These are phyloP conservation scores for Microctenopoma stevenorrisi DNA, from an alignment of 2,797 vertebrate genomes.

Conservation along the genomic window DNA sequence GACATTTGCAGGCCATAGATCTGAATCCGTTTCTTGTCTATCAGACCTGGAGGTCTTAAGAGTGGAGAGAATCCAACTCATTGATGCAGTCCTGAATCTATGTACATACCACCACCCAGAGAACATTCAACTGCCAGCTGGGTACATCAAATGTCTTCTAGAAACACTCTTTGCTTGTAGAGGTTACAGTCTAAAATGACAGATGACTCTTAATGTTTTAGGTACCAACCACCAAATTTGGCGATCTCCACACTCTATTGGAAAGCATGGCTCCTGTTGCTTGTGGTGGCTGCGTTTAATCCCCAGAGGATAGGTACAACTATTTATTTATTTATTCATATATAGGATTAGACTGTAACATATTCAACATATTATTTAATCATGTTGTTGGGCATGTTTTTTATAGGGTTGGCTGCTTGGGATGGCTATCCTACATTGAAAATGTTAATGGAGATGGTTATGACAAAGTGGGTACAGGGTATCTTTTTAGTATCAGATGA, in stretches of 20 bases:
- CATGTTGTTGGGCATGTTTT: background rate
- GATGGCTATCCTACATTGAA: slow-evolving; percentile 97
- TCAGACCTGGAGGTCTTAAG: slow-evolving; percentile 94
- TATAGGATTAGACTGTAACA: background rate
- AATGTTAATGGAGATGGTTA: slow-evolving; percentile 99
- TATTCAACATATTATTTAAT: background rate
- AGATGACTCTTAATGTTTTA: slow-evolving; percentile 67
- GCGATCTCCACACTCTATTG: slow-evolving; percentile 98
- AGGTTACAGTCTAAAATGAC: slow-evolving; percentile 38
- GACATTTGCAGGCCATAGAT: background rate
- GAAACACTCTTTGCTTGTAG: background rate
- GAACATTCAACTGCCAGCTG: slow-evolving; percentile 97
- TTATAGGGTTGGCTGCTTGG: slow-evolving; percentile 93
- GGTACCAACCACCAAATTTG: slow-evolving; percentile 96
- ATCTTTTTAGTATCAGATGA: background rate
- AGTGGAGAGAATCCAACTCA: slow-evolving; percentile 96
- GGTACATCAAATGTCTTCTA: slow-evolving; percentile 80
- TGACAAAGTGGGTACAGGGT: slow-evolving; percentile 91
- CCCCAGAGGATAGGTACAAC: slow-evolving; percentile 95
- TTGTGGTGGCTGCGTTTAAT: slow-evolving; percentile 97
- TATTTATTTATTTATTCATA: background rate
- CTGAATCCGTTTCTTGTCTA: slow-evolving; percentile 42
- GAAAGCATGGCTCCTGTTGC: slow-evolving; percentile 97
- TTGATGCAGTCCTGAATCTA: slow-evolving; percentile 96
- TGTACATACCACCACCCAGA: slow-evolving; percentile 99